Evolutionary conservation across 2,113 vertebrate species (phyloP).

Genomic region (Fulica atra): DNA sequence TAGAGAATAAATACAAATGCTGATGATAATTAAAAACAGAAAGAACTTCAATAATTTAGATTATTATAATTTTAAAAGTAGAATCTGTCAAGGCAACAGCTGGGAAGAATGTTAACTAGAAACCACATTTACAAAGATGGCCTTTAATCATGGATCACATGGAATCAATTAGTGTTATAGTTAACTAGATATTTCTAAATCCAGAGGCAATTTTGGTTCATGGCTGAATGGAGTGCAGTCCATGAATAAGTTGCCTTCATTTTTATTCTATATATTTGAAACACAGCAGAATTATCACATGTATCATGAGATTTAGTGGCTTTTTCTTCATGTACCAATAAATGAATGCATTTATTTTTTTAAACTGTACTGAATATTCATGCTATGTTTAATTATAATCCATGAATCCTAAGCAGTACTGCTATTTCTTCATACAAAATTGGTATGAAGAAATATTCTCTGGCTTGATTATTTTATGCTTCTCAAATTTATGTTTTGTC

Average conservation of each 20-base stretch:
- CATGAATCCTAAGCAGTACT: background rate
- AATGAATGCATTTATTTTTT: background rate
- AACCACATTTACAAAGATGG: background rate
- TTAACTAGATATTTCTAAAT: constrained; percentile 27
- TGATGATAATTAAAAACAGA: background rate
- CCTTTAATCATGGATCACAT: background rate
- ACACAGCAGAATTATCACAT: background rate
- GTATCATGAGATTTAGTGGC: background rate
- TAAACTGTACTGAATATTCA: background rate
- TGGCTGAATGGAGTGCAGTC: background rate
- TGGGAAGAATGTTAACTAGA: background rate
- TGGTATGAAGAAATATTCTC: background rate
- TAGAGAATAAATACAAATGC: background rate
- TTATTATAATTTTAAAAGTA: background rate
- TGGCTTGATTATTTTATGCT: background rate
- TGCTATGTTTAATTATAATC: background rate
- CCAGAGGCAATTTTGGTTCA: background rate
- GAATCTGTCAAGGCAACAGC: background rate
- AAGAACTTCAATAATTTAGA: background rate
- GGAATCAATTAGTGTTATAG: background rate
- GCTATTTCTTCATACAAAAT: background rate
- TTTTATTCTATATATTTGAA: background rate
- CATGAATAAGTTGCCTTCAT: background rate
- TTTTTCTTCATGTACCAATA: background rate
- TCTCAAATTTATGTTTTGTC: constrained; percentile 14